Percentiles rank a stretch among this genome's conserved stretches.
Conservation (phyloP, 2,113 vertebrate species). For the Phaetusa simplex region DNA sequence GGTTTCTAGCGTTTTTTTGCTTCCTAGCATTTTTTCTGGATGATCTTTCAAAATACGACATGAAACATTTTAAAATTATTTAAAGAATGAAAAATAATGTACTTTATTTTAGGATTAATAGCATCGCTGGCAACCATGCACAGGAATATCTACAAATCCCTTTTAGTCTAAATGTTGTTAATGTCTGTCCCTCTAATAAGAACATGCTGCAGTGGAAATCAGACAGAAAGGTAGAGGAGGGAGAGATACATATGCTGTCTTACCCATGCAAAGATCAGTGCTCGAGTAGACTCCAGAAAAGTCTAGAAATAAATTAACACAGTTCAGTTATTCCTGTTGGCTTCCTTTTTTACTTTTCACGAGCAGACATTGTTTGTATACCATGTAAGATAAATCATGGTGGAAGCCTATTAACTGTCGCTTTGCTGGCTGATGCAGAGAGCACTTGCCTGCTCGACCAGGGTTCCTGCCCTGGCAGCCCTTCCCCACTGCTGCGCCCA, state of each 20-base stretch:
- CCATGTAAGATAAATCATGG: fast-evolving
- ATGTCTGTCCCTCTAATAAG: not conserved
- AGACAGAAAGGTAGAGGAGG: not conserved
- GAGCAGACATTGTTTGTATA: not conserved
- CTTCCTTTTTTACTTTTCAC: not conserved
- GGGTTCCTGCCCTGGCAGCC: not conserved
- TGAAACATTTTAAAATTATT: not conserved
- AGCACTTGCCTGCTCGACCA: fast-evolving
- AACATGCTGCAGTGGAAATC: not conserved
- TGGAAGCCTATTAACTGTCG: not conserved
- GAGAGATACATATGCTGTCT: not conserved
- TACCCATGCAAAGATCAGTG: slow-evolving; percentile 22
- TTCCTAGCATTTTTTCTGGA: not conserved
- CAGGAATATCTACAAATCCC: not conserved
- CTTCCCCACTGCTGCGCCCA: not conserved
- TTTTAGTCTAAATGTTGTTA: not conserved
- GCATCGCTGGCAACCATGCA: not conserved
- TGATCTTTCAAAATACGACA: not conserved
- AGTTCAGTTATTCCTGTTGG: not conserved
- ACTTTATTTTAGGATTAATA: not conserved
- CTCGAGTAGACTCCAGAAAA: not conserved
- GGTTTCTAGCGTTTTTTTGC: not conserved
- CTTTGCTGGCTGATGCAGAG: not conserved
- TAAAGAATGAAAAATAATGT: not conserved
- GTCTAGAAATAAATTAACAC: slow-evolving; percentile 40